Evolutionary conservation across 1,140 invertebrate genomes (phyloP), one percentile per base, ranked within the genome.

Genomic region (Drosophila funebris): DNA sequence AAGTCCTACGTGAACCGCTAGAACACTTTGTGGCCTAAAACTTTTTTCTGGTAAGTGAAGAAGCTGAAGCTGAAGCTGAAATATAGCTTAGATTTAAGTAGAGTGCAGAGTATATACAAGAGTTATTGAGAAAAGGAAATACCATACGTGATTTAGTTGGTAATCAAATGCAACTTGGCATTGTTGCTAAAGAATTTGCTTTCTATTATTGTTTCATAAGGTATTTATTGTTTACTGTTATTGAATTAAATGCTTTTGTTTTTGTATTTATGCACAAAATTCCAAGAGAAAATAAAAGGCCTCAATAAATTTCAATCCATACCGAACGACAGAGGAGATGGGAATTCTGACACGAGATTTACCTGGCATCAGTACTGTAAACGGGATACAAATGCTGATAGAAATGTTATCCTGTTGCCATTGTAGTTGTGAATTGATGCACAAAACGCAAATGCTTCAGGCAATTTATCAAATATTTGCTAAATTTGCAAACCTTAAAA

Each of bases 401-500:
- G 46, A 31, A 18, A 9, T 33, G 48, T 48, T 27, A 48, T 48
- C 48, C 8, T 52, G 29, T 52, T 52, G 48, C 29, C 48, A 52
- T 46, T 60, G 41, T 36, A 36, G 29, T 29, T 31, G 13, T 13
- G 27, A 52, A 37, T 39, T 57, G 36, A 27, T 20, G 43, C 33
- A 36, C 44, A 48, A 48, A 48, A 48, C 44, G 44, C 2, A 48
- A 48, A 48, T 48, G 22, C 24, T 48, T 20, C 14, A 43, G 52
- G 76, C 58, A 81, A 60, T 53, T 58, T 81, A 54, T 57, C 63
- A 84, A 79, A 84, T 82, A 81, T 82, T 81, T 82, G 56, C 14
- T 22, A 18, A 60, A 53, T 20, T 36, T 20, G 43, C 41, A 56
- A 56, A 67, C 61, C 46, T 33, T 18, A 41, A 79, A 44, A 46